These are phyloP conservation scores for Dendroctonus valens DNA, from an alignment of 1,140 invertebrate species.

Conservation along the genomic window DNA sequence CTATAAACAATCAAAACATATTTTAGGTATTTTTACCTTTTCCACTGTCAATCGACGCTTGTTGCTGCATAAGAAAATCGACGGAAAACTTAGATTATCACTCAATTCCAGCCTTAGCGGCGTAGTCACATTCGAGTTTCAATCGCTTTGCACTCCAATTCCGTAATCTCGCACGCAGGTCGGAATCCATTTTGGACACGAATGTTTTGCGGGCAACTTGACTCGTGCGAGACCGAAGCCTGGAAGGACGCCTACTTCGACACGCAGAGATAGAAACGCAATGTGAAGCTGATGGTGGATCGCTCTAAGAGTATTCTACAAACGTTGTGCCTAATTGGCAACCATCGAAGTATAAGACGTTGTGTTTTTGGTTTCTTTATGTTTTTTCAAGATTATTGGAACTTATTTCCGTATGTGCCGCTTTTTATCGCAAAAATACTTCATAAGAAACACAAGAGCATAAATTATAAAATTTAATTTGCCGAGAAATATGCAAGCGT, in stretches of 20 bases:
- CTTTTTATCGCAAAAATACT: too few species aligned
- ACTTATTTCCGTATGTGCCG: too few species aligned
- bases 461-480: too few species aligned
- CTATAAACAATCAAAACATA: conserved; percentile 49
- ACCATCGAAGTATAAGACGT: too few species aligned
- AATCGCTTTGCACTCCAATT: conserved; percentile 48
- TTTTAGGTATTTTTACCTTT: conserved; percentile 52
- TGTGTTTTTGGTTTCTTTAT: too few species aligned
- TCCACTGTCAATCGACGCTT: conserved; percentile 40
- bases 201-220: conserved; percentile 31
- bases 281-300: too few species aligned
- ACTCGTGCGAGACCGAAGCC: conserved; percentile 34
- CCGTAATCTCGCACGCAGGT: conserved; percentile 47
- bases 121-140: conserved; percentile 45
- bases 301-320: too few species aligned
- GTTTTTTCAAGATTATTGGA: too few species aligned
- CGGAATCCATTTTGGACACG: conserved; percentile 51
- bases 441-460: too few species aligned
- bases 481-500: too few species aligned
- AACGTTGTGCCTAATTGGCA: too few species aligned
- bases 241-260: conserved; percentile 14
- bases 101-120: conserved; percentile 45
- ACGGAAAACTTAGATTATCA: conserved; percentile 41
- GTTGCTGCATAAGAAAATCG: conserved; percentile 42
- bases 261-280: too few species aligned